These are phyloP conservation scores for Potorous gilbertii DNA, from an alignment of 2,797 vertebrate species.

Conservation along the genomic window DNA sequence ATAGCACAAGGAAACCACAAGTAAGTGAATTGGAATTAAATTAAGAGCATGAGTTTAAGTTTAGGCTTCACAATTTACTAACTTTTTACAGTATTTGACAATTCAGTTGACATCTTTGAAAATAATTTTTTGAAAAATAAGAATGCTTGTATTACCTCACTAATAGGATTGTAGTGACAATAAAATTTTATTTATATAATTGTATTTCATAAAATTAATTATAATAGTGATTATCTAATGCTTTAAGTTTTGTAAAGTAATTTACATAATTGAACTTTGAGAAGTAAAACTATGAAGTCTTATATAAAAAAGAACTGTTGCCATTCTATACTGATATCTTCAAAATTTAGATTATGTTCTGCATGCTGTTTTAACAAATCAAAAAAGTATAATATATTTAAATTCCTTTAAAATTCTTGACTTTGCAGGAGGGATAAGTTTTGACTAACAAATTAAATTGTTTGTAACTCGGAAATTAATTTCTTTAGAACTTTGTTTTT, in stretches of 20 bases:
- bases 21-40: background rate
- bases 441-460: too few relatives aligned
- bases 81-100: background rate
- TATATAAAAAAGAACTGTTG: background rate
- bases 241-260: background rate
- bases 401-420: background rate
- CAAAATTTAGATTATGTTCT: background rate
- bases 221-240: background rate
- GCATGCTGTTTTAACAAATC: too few relatives aligned
- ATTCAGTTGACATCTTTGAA: background rate
- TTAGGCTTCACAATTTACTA: background rate
- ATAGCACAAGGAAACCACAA: background rate
- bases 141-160: background rate
- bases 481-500: background rate
- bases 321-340: background rate
- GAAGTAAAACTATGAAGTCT: background rate
- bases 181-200: background rate
- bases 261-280: background rate
- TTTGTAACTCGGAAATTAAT: background rate
- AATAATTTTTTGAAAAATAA: background rate
- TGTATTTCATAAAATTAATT: background rate
- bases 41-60: background rate
- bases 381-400: background rate
- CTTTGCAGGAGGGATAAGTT: too few relatives aligned
- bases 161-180: background rate